Evolutionary conservation across 2,888 invertebrate species (phyloP).

Genomic region (Eubasilissa splendida): DNA sequence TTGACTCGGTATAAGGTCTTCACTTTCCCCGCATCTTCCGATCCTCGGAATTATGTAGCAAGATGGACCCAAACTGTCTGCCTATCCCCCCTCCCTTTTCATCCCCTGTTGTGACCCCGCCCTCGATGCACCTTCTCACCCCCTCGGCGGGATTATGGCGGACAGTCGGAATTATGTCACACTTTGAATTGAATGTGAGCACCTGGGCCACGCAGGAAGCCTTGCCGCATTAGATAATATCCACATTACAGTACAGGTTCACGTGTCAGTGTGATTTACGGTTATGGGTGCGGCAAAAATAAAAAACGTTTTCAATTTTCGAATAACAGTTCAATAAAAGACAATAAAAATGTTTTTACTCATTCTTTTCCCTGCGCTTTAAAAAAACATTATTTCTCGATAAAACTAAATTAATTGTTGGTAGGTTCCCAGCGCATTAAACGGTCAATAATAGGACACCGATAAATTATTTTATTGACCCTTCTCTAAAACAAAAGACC

Average conservation of each 20-base stretch:
- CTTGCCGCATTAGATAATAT: not conserved
- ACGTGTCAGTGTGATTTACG: not conserved
- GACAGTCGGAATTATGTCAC: slow-evolving; percentile 40
- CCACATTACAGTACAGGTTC: not conserved
- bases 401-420: no score
- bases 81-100: slow-evolving; percentile 7
- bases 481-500: no score
- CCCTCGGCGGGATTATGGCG: slow-evolving; percentile 31
- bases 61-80: not conserved
- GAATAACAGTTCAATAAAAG: no score
- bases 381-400: no score
- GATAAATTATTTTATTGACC: no score
- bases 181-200: slow-evolving; percentile 32
- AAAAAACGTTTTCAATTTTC: no score
- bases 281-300: not conserved
- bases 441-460: no score
- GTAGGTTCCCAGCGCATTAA: no score
- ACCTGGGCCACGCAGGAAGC: slow-evolving; percentile 24
- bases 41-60: not conserved
- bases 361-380: no score
- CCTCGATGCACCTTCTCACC: not conserved
- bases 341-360: no score
- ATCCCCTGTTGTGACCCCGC: not conserved
- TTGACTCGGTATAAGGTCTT: not conserved
- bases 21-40: slow-evolving; percentile 8